Percentiles rank a stretch among this genome's conserved stretches.
phyloP scores from a whole-genome alignment of 2,888 invertebrate genomes.

The Pediacus dermestoides region DNA sequence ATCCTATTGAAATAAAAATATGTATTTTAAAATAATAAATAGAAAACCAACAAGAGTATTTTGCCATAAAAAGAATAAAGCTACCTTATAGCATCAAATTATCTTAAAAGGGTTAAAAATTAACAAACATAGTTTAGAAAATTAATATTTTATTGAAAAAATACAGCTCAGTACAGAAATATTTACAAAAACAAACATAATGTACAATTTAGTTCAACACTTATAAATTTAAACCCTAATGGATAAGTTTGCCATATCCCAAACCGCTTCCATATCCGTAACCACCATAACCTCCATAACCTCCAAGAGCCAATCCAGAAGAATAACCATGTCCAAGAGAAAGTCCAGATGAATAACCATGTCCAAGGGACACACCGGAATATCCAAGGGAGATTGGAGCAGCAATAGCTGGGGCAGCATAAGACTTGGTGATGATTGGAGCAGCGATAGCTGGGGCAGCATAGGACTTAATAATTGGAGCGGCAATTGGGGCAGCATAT shows the following conservation, averaged over 20 bases:
- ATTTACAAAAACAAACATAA: conserved; percentile 6
- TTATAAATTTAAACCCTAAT: conserved; percentile 14
- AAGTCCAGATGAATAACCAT: conserved; percentile 2
- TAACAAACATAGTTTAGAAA: conserved; percentile 1
- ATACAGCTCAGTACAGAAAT: conserved; percentile 3
- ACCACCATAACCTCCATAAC: no score
- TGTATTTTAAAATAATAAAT: no score
- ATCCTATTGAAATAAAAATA: no score
- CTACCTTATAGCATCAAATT: no score
- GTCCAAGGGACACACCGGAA: conserved; percentile 15
- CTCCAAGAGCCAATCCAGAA: neutral
- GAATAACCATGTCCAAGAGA: neutral
- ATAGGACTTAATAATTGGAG: conserved; percentile 13
- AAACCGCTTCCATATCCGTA: conserved; percentile 15
- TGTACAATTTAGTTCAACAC: conserved; percentile 15
- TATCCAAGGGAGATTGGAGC: conserved; percentile 18
- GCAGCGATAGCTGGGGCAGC: conserved; percentile 18
- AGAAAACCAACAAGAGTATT: no score
- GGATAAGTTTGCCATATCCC: conserved; percentile 22
- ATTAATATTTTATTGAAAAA: neutral
- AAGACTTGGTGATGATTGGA: conserved; percentile 14
- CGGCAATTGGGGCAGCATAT: conserved; percentile 16
- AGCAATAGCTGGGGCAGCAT: conserved; percentile 12
- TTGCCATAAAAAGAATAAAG: no score
- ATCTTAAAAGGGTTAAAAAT: neutral